Percentiles rank a stretch among this genome's conserved stretches.
Evolutionary conservation across 2,888 invertebrate species (phyloP).

Genomic region (Mythimna lalbum): DNA sequence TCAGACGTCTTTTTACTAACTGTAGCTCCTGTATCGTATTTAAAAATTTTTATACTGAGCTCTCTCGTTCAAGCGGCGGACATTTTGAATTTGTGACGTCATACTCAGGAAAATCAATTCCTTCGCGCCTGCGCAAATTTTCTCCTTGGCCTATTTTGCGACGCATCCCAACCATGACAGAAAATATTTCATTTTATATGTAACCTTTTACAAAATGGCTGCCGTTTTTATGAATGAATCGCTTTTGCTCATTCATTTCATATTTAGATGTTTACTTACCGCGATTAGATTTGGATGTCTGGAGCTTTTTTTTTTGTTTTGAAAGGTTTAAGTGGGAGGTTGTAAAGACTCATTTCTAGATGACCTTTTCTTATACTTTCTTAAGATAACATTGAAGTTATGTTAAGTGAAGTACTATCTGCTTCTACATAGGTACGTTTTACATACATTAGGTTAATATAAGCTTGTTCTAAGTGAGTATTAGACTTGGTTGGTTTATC

Average conservation of each 20-base stretch:
- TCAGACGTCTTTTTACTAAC: constrained; percentile 75
- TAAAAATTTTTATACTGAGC: constrained; percentile 84
- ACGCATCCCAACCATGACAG: constrained; percentile 77
- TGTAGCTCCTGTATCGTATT: constrained; percentile 72
- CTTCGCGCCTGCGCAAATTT: constrained; percentile 82
- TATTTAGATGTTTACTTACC: constrained; percentile 69
- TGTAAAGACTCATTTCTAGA: not conserved
- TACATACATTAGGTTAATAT: not conserved
- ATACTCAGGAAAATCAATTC: constrained; percentile 83
- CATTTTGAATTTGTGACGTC: constrained; percentile 87
- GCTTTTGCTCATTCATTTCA: constrained; percentile 81
- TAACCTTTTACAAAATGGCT: constrained; percentile 77
- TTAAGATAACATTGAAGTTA: constrained; percentile 3
- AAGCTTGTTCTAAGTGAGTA: not conserved
- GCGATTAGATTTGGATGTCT: constrained; percentile 66
- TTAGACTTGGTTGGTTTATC: not conserved
- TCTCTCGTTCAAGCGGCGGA: constrained; percentile 74
- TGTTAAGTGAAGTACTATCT: not conserved
- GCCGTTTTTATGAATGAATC: constrained; percentile 85
- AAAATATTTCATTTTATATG: constrained; percentile 73
- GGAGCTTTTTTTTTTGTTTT: constrained; percentile 29
- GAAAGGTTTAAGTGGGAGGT: not conserved
- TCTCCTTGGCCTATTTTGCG: constrained; percentile 85
- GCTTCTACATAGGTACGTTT: not conserved
- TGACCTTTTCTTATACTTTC: constrained; percentile 10